phyloP scores from a whole-genome alignment of 2,888 invertebrate species.

The Cataglyphis rosenhaueri region DNA sequence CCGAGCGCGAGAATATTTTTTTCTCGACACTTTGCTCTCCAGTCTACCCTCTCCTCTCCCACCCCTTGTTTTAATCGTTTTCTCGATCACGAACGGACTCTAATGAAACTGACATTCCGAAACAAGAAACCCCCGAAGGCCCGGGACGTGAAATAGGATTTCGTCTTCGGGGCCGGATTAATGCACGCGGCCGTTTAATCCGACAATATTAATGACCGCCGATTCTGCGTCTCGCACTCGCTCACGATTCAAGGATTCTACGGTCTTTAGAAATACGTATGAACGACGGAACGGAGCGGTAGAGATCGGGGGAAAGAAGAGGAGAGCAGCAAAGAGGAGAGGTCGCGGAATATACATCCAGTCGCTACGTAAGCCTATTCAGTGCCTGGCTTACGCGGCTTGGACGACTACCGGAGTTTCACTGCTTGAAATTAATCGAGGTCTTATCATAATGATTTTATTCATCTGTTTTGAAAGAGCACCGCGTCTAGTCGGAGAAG shows the following conservation, averaged over 20 bases:
- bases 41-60: background rate
- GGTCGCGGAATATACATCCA: constrained; percentile 59
- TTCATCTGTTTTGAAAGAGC: constrained; percentile 75
- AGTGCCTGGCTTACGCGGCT: constrained; percentile 77
- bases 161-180: constrained; percentile 81
- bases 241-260: constrained; percentile 79
- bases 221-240: constrained; percentile 77
- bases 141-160: constrained; percentile 82
- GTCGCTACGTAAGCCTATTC: constrained; percentile 79
- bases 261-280: constrained; percentile 67
- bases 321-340: constrained; percentile 54
- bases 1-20: constrained; percentile 36
- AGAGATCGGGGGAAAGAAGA: constrained; percentile 20
- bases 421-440: constrained; percentile 83
- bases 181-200: constrained; percentile 83
- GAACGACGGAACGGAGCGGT: constrained; percentile 32
- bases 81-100: constrained; percentile 77
- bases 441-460: constrained; percentile 84
- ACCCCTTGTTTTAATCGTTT: constrained; percentile 76
- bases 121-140: constrained; percentile 76
- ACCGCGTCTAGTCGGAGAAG: constrained; percentile 58
- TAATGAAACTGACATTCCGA: constrained; percentile 82
- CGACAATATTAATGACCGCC: constrained; percentile 85
- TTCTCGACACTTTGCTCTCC: constrained; percentile 29
- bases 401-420: constrained; percentile 80